These are phyloP conservation scores for Perithous albicinctus DNA, from an alignment of 2,888 invertebrate species.

Conservation along the genomic window DNA sequence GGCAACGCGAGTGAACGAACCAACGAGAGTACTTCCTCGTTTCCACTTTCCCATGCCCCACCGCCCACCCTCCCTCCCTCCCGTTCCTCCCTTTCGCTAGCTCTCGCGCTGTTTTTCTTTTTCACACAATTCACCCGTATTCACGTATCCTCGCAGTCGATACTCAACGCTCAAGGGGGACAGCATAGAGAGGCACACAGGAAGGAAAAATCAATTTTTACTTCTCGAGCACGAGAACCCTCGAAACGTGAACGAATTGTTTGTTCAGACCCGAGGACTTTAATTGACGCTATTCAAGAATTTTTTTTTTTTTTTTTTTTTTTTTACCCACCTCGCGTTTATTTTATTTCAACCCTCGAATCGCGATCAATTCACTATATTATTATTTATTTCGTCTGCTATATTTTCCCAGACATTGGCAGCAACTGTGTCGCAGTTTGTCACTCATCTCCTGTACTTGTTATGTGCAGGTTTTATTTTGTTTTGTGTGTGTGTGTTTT, in stretches of 20 bases:
- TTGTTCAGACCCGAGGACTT: conserved; percentile 47
- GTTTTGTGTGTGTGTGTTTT: too few relatives aligned
- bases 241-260: conserved; percentile 41
- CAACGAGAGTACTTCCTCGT: conserved; percentile 57
- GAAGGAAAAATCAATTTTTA: conserved; percentile 52
- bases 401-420: conserved; percentile 29
- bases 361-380: conserved; percentile 21
- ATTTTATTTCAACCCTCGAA: conserved; percentile 4
- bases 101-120: conserved; percentile 24
- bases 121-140: conserved; percentile 40
- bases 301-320: too few relatives aligned
- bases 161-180: neutral
- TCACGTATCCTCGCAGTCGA: conserved; percentile 10
- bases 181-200: neutral
- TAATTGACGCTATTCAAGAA: conserved; percentile 55
- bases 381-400: conserved; percentile 22
- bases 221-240: conserved; percentile 41
- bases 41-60: conserved; percentile 60
- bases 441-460: neutral
- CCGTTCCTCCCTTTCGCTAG: conserved; percentile 21
- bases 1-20: conserved; percentile 50
- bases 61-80: too few relatives aligned
- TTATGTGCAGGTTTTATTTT: neutral
- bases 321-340: neutral
- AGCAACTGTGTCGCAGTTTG: neutral